Evolutionary conservation across 2,113 vertebrate genomes (phyloP).

Genomic region (Oreochromis niloticus): DNA sequence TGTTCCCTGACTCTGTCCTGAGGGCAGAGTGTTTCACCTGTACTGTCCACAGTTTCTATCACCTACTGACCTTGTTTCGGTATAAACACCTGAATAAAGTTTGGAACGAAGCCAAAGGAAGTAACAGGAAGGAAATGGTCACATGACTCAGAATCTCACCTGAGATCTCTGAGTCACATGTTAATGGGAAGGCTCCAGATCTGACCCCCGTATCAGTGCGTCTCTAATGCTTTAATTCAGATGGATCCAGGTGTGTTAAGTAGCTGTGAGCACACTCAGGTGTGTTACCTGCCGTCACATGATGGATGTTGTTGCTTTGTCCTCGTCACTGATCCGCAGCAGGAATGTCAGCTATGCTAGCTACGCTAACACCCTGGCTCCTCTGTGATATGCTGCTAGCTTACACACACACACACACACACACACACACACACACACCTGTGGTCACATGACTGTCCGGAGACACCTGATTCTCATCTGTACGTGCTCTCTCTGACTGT

Average conservation of each 20-base stretch:
- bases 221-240: neutral
- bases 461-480: neutral
- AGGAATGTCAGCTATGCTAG: slow-evolving; percentile 37
- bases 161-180: neutral
- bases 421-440: neutral
- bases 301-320: slow-evolving; percentile 50
- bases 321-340: slow-evolving; percentile 32
- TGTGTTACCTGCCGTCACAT: slow-evolving; percentile 26
- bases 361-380: neutral
- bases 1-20: neutral
- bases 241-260: neutral
- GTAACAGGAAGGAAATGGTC: neutral
- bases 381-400: neutral
- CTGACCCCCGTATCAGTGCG: neutral
- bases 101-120: neutral
- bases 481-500: neutral
- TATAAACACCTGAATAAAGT: neutral
- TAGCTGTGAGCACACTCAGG: neutral
- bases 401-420: neutral
- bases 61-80: neutral
- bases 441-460: neutral
- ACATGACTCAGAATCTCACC: neutral
- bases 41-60: neutral
- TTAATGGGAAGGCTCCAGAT: neutral
- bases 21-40: neutral